Conservation (phyloP, 2,888 invertebrate species). For the Caenorhabditis imperialis region DNA sequence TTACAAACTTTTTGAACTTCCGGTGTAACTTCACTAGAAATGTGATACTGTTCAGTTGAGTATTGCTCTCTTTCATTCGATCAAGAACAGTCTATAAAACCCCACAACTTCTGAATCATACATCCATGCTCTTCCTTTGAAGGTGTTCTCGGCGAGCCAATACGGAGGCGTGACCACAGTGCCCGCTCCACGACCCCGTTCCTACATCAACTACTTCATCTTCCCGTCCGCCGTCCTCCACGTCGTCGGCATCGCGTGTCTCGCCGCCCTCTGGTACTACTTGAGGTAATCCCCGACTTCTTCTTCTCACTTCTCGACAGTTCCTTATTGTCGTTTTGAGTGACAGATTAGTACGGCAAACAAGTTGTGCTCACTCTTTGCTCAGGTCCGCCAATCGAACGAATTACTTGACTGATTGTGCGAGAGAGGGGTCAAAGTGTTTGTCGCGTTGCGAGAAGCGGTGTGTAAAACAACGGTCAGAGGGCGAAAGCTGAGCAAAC, state of each 20-base stretch:
- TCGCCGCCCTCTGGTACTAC: conserved; percentile 80
- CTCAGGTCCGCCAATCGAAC: conserved; percentile 3
- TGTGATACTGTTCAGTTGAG: too few relatives aligned
- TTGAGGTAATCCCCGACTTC: conserved; percentile 78
- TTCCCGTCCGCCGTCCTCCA: conserved; percentile 79
- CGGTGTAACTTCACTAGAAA: too few relatives aligned
- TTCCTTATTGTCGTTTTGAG: conserved; percentile 28
- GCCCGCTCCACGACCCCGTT: conserved; percentile 54
- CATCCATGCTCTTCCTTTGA: not conserved
- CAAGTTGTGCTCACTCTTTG: conserved; percentile 11
- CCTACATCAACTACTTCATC: conserved; percentile 78
- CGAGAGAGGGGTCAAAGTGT: conserved; percentile 18
- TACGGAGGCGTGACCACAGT: conserved; percentile 72
- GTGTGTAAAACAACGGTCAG: conserved; percentile 47
- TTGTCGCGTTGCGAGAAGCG: conserved; percentile 35
- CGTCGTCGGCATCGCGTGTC: conserved; percentile 79
- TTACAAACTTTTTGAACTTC: too few relatives aligned
- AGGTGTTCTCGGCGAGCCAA: conserved; percentile 77
- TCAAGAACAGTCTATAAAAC: too few relatives aligned
- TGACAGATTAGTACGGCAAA: conserved; percentile 51
- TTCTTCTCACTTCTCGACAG: conserved; percentile 25
- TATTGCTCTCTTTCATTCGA: too few relatives aligned
- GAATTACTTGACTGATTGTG: conserved; percentile 39
- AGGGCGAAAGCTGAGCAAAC: conserved; percentile 38
- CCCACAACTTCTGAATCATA: not conserved